Conservation (phyloP, 2,113 vertebrate genomes). For the Camarhynchus parvulus region DNA sequence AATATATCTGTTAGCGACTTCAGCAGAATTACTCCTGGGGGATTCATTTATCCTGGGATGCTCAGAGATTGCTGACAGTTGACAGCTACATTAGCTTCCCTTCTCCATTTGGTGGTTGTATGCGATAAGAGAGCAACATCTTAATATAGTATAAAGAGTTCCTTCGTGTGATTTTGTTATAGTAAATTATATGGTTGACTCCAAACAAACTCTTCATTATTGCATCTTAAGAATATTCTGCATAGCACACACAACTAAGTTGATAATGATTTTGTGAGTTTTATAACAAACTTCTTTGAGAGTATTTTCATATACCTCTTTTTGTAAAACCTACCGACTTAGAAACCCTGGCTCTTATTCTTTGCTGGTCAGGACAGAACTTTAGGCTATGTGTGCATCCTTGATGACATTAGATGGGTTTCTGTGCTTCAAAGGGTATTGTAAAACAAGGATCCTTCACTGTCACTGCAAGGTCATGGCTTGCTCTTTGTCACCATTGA, state of each 20-base stretch:
- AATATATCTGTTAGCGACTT: conserved; percentile 58
- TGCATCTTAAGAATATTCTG: not conserved
- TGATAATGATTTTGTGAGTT: not conserved
- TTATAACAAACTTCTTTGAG: not conserved
- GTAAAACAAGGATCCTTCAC: not conserved
- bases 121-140: not conserved
- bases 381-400: not conserved
- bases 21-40: conserved; percentile 46
- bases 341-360: not conserved
- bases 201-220: not conserved
- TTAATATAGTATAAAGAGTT: not conserved
- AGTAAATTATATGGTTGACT: not conserved
- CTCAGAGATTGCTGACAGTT: conserved; percentile 24
- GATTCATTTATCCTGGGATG: conserved; percentile 54
- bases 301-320: not conserved
- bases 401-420: not conserved
- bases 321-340: not conserved
- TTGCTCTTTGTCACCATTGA: not conserved
- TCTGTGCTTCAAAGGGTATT: not conserved
- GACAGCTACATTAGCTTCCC: conserved; percentile 46
- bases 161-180: not conserved
- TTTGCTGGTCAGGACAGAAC: not conserved
- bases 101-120: not conserved
- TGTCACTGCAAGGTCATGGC: not conserved
- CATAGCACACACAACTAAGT: not conserved